Evolutionary conservation across 53 echinoderm and acorn worm species (phyloP), one percentile per base, ranked within the genome.

Genomic region (Paracentrotus lividus): DNA sequence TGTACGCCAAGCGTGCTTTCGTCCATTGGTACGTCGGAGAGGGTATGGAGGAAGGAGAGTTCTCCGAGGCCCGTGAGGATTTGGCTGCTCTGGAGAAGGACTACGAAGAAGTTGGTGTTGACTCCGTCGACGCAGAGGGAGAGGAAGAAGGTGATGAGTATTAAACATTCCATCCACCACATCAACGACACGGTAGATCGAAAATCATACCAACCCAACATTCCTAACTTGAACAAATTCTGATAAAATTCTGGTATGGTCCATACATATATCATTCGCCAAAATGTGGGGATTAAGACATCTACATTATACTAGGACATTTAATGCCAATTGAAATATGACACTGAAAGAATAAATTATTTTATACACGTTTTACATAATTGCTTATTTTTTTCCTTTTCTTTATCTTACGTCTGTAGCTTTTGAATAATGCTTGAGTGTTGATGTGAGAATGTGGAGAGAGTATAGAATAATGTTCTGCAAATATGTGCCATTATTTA

Each of bases 21-120:
- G 98, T 97, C 88, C 98, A 97, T 92, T 97, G 98, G 98, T 97
- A 97, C 94, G 98, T 97, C 31, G 98, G 98, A 93, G 98, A 97
- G 94, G 98, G 98, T 94, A 97, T 97, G 98, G 98, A 97, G 94
- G 98, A 97, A 86, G 98, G 98, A 49, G 98, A 98, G 93, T 98
- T 98, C 95, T 95, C 97, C 21, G 97, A 97, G 96, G 97, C 97
- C 67, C 93, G 95, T 88, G 97, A 97, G 78, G 97, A 97, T 93
- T 49, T 97, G 40, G 96, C 97, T 18, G 97, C 97, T 42, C 54
- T 97, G n/a, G 97, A 97, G 97, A 97, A 97, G 49, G 96, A 96
- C 87, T 96, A 96, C 59, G 96, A 96, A 95, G 97, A 97, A 87
- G 96, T 96, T 13, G 90, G 90, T 58, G 95, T 94, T 29, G 95